These are phyloP conservation scores for Capromys pilorides DNA, from an alignment of 2,797 vertebrate genomes.

Conservation along the genomic window DNA sequence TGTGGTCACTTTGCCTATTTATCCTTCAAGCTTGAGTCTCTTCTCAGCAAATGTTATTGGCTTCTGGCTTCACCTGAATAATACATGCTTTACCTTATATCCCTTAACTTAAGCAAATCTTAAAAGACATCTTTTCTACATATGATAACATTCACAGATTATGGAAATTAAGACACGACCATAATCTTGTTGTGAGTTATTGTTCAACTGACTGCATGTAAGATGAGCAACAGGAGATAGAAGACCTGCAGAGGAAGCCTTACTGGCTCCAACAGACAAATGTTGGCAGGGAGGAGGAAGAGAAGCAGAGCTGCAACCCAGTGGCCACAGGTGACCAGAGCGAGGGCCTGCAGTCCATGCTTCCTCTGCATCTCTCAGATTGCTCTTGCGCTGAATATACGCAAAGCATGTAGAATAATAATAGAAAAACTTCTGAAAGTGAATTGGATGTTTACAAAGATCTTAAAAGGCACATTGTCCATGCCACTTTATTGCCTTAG, in stretches of 20 bases:
- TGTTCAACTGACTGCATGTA: neutral
- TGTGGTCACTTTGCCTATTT: neutral
- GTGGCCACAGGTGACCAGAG: neutral
- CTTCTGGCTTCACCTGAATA: neutral
- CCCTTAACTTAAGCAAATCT: neutral
- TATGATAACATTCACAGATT: neutral
- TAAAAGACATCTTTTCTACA: neutral
- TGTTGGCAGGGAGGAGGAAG: neutral
- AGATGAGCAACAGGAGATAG: neutral
- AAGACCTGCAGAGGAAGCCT: neutral
- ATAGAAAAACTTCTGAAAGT: neutral
- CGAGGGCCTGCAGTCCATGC: neutral
- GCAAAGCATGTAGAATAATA: neutral
- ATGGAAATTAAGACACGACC: neutral
- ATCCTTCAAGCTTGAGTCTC: neutral
- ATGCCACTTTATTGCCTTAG: constrained; percentile 21
- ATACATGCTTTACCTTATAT: neutral
- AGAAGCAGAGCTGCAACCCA: neutral
- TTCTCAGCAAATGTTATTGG: neutral
- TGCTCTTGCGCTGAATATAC: neutral
- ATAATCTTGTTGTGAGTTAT: neutral
- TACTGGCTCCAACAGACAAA: neutral
- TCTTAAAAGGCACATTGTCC: neutral
- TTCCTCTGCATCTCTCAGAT: neutral
- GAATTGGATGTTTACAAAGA: constrained; percentile 15